These are phyloP conservation scores for Congeria kusceri DNA, from an alignment of 2,888 invertebrate genomes.

Conservation along the genomic window DNA sequence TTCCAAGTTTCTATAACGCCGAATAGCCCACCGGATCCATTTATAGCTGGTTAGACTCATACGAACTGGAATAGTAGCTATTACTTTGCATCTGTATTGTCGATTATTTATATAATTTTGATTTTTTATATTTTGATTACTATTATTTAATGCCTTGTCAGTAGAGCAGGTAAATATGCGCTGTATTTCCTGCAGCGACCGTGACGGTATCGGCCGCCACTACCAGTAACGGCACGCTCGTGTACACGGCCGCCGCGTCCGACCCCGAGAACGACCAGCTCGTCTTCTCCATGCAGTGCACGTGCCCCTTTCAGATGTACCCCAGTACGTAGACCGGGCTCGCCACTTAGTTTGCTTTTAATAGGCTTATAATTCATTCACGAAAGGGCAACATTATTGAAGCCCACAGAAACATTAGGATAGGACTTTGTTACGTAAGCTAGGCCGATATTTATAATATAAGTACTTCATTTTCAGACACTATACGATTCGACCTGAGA, in stretches of 20 bases:
- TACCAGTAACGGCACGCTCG: conserved; percentile 9
- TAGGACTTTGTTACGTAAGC: too few species aligned
- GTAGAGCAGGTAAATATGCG: not conserved
- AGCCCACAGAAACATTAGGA: too few species aligned
- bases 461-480: too few species aligned
- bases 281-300: conserved; percentile 41
- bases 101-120: too few species aligned
- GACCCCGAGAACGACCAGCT: conserved; percentile 49
- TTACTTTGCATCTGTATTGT: too few species aligned
- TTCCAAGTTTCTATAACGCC: conserved; percentile 48
- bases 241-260: conserved; percentile 35
- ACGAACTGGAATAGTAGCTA: not conserved
- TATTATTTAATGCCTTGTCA: too few species aligned
- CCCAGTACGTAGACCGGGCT: conserved; percentile 25
- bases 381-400: too few species aligned
- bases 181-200: conserved; percentile 21
- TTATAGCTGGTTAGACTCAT: conserved; percentile 25
- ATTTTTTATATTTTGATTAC: too few species aligned
- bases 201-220: conserved; percentile 31
- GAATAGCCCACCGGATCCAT: conserved; percentile 31
- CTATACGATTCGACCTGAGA: too few species aligned
- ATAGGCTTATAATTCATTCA: too few species aligned
- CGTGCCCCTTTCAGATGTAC: conserved; percentile 59
- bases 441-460: too few species aligned
- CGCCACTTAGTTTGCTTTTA: too few species aligned